Conservation (phyloP, 2,113 vertebrate genomes). For the Zosterops pallidus region DNA sequence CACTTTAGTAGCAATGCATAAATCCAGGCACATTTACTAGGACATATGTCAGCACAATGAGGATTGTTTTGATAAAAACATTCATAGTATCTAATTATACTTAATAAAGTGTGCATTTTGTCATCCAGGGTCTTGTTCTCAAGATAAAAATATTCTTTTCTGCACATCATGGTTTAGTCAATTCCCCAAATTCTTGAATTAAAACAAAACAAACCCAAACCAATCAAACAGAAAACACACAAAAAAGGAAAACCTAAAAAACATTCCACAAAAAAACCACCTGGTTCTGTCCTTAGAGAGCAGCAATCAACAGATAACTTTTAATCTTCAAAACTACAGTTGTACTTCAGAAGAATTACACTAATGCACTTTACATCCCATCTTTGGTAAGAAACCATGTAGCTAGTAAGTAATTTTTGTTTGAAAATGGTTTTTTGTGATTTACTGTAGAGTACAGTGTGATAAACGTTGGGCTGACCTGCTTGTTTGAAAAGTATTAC, state of each 20-base stretch:
- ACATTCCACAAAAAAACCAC: background rate
- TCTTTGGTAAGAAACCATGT: background rate
- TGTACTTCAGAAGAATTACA: background rate
- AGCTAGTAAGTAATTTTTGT: background rate
- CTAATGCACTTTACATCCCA: background rate
- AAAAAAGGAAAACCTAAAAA: background rate
- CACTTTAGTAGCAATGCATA: background rate
- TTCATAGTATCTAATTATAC: background rate
- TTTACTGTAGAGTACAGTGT: background rate
- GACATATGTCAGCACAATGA: background rate
- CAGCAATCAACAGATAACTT: background rate
- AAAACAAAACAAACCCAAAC: background rate
- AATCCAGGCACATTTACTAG: background rate
- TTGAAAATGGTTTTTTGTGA: background rate
- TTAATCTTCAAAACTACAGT: background rate
- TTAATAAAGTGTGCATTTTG: background rate
- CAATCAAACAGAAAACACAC: background rate
- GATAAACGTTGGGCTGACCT: background rate
- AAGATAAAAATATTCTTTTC: background rate
- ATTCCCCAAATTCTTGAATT: background rate
- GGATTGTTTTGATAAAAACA: background rate
- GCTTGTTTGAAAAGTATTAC: background rate
- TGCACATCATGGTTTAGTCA: background rate
- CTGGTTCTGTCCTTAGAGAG: background rate
- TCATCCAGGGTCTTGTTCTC: background rate